A percentile compares a stretch with the other conserved stretches of the same genome.
These are phyloP conservation scores for Capromys pilorides DNA, from an alignment of 2,797 vertebrate species.

Conservation along the genomic window DNA sequence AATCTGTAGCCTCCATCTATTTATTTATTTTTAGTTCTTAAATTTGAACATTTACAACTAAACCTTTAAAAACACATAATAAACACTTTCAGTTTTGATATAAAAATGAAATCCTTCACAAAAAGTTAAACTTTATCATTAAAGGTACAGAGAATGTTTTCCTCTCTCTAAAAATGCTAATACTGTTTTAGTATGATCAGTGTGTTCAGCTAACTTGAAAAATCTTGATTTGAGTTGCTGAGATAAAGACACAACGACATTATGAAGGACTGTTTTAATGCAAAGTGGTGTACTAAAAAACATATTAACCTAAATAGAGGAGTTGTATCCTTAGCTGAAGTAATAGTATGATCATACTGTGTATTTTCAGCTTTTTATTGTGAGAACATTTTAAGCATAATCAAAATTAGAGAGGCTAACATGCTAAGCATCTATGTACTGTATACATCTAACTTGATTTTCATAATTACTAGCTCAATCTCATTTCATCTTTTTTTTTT, in stretches of 20 bases:
- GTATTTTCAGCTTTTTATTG: constrained; percentile 8
- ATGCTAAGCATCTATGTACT: not conserved
- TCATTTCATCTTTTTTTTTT: not conserved
- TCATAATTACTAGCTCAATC: not conserved
- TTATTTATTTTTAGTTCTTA: constrained; percentile 23
- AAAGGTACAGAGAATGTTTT: constrained; percentile 39
- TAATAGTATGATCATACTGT: not conserved
- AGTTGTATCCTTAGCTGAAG: constrained; percentile 19
- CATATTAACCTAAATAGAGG: not conserved
- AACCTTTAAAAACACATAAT: not conserved
- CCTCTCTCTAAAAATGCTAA: constrained; percentile 37
- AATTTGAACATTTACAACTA: constrained; percentile 16
- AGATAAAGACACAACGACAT: not conserved
- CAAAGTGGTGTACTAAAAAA: not conserved
- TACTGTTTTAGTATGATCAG: constrained; percentile 21
- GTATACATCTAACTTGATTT: not conserved
- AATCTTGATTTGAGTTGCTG: constrained; percentile 7
- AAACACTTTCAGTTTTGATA: not conserved
- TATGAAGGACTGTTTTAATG: not conserved
- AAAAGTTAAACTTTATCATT: constrained; percentile 42
- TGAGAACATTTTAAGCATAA: not conserved
- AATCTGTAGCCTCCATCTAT: not conserved
- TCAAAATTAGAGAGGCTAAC: constrained; percentile 6
- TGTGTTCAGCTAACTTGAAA: not conserved
- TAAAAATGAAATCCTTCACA: constrained; percentile 32